A percentile compares a stretch with the other conserved stretches of the same genome.
These are phyloP conservation scores for Euwallacea fornicatus DNA, from an alignment of 1,140 invertebrate genomes.

Conservation along the genomic window DNA sequence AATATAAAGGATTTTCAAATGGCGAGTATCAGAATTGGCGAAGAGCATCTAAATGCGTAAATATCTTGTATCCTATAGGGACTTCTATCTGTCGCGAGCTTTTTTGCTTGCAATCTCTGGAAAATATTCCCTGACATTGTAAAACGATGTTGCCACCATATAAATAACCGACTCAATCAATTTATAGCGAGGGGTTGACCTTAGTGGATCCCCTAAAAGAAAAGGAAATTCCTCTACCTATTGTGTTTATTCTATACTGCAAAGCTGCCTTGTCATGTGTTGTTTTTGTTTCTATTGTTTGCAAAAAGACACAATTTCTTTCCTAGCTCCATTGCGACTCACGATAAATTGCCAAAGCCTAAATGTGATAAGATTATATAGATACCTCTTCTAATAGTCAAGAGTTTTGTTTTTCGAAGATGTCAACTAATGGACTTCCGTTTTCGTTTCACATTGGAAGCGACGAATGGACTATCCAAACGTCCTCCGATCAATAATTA, in stretches of 20 bases:
- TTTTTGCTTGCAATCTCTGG: too few relatives aligned
- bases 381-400: constrained; percentile 21
- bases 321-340: constrained; percentile 19
- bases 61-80: constrained; percentile 5
- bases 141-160: background rate
- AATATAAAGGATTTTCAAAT: constrained; percentile 24
- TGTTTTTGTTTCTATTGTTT: constrained; percentile 26
- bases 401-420: constrained; percentile 13
- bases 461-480: background rate
- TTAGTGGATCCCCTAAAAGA: constrained; percentile 19
- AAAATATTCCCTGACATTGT: background rate
- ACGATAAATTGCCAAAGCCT: constrained; percentile 25
- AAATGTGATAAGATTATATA: constrained; percentile 30
- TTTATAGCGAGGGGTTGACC: constrained; percentile 15
- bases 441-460: too few relatives aligned
- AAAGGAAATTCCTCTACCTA: constrained; percentile 23
- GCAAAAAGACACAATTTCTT: constrained; percentile 30
- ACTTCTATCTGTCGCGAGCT: background rate
- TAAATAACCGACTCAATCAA: constrained; percentile 22
- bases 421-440: constrained; percentile 19
- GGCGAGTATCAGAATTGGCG: constrained; percentile 12
- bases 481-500: constrained; percentile 1
- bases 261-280: constrained; percentile 24
- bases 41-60: constrained; percentile 15
- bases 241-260: constrained; percentile 25